Base-by-base conservation (phyloP, 2,888 invertebrate species). In the Odontomyia ornata region DNA sequence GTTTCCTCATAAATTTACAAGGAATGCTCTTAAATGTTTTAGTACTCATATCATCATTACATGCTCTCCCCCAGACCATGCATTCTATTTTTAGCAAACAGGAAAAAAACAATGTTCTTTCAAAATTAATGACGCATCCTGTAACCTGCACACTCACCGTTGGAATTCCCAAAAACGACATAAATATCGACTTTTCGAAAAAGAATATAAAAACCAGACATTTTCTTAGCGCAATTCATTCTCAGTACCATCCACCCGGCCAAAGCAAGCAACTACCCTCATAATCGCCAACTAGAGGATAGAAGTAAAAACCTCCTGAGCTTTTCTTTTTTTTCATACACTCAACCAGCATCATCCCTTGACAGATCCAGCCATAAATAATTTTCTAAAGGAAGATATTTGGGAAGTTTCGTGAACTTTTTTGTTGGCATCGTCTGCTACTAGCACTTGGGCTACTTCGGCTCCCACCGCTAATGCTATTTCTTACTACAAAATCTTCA, bases 191-290 rank as follows among this genome's bases (percentile, higher is more conserved):
- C 36, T 36, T 36, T 36, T 9, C 36, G 52, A n/a, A n/a, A 18
- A 52, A n/a, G n/a, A 15, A 52, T 18, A 52, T 52, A n/a, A 52
- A 52, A 52, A 52, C 52, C 52, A 52, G 52, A 52, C 52, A 52
- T 13, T 52, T 52, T 52, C 15, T 52, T 52, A 52, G 52, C 52
- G 15, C 15, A 52, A 52, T 18, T 52, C 52, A 4, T 15, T n/a
- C 4, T n/a, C 52, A 52, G 52, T 9, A 15, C n/a, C 52, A 52
- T 4, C 52, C 3, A 18, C 36, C 36, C 13, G 13, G 43, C 43
- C 43, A 13, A 7, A 52, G 4, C 52, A 15, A 52, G 52, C 36
- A 5, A 36, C 36, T 52, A 52, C 52, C 18, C 18, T 18, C 15
- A 52, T 52, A 52, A 52, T 52, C 52, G 52, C 18, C 18, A 18